Base-by-base conservation (phyloP, 2,113 vertebrate genomes). In the Engraulis encrasicolus region DNA sequence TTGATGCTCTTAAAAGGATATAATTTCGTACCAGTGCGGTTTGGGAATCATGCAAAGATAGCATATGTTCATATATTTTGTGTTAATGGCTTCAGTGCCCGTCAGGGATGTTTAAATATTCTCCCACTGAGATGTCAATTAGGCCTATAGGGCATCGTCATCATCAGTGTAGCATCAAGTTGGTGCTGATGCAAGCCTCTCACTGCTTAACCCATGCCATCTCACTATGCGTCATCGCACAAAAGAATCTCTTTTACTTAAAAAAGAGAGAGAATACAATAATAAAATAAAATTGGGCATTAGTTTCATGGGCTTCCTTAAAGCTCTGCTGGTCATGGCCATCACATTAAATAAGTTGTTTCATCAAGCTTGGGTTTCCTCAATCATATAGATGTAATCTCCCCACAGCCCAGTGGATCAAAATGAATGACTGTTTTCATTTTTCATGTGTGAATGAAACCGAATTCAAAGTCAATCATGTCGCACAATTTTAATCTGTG, bases 1-100 rank as follows among this genome's bases (percentile, higher is more conserved):
- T 50, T 79, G 83, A 84, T 78, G 49, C 50, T 19, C n/a, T 31
- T 83, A 77, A 81, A 74, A 88, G 80, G 66, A 74, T 12, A 74
- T 9, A 11, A 74, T 34, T 52, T 71, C 27, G 61, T 3, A 34
- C 9, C 54, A 74, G 31, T 34, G n/a, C 66, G 6, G 15, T 74
- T 15, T 74, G 66, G 27, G 31, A 4, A 74, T 74, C 27, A 66
- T 66, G 66, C 31, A 36, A 74, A 74, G n/a, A n/a, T n/a, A n/a
- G 31, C 3, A 14, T 11, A 31, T 66, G 58, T 14, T 11, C 27
- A 31, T 31, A 66, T 36, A 34, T n/a, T 27, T 48, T 48, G 19
- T 81, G 78, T 37, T 27, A 50, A n/a, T 38, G 50, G 50, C 58
- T 20, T n/a, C n/a, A n/a, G n/a, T n/a, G 31, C 66, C 20, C 12